Percentiles rank a stretch among this genome's conserved stretches.
These are phyloP conservation scores for Brachionus paranguensis DNA, from an alignment of 1,140 invertebrate genomes.

Conservation along the genomic window DNA sequence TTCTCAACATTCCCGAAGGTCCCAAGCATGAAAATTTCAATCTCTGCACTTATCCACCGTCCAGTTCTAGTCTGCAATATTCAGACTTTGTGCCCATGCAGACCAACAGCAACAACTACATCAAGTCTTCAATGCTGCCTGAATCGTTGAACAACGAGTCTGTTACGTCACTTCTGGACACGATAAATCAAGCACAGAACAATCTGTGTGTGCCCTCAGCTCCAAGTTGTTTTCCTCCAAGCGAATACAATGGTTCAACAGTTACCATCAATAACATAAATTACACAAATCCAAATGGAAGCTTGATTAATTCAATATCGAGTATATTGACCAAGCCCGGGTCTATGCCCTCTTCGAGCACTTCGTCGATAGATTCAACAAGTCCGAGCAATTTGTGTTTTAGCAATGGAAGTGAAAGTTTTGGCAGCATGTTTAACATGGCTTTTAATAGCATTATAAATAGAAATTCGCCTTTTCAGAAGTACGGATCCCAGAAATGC, in stretches of 20 bases:
- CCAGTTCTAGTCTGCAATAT: not conserved
- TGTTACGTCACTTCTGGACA: not conserved
- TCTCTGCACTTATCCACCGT: not conserved
- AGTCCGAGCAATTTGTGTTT: not conserved
- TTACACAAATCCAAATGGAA: slow-evolving; percentile 21
- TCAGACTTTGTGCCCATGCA: not conserved
- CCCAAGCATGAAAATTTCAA: not conserved
- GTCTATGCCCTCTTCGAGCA: not conserved
- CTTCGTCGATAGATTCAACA: not conserved
- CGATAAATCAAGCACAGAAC: slow-evolving; percentile 4
- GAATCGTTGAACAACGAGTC: not conserved
- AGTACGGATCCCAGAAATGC: not conserved
- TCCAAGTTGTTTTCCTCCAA: not conserved
- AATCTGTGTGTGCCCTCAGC: not conserved
- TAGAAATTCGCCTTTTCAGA: slow-evolving; percentile 28
- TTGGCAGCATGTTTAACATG: not conserved
- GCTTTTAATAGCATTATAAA: not conserved
- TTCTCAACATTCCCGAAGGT: not conserved
- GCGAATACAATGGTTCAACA: slow-evolving; percentile 1
- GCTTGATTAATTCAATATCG: slow-evolving; percentile 3
- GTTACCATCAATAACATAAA: slow-evolving; percentile 17
- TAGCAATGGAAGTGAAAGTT: not conserved
- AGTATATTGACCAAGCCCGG: not conserved
- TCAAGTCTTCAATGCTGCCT: not conserved
- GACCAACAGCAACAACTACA: not conserved